Base-by-base conservation (phyloP, 2,888 invertebrate species). In the Meganola albula region DNA sequence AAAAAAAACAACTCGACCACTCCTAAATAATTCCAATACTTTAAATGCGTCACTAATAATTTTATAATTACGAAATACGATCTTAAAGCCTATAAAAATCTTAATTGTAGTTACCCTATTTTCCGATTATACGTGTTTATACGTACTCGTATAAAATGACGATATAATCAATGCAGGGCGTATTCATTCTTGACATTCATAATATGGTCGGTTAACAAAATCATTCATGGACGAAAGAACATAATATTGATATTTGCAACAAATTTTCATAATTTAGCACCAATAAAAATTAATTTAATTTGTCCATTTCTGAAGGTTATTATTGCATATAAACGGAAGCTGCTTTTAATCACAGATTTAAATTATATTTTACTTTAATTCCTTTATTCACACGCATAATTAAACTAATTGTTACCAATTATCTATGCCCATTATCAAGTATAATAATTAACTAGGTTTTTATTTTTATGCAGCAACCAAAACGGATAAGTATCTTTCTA, bases 81-180 rank as follows among this genome's bases (percentile, higher is more conserved):
- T 65, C 65, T 75, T 74, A 76, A 82, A 79, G 76, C 71, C 75
- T 78, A 82, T 65, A 70, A 64, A 73, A 69, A 35, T 40, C 29
- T 37, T 52, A 45, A 3, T 37, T 43, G 43, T 41, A 55, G 28
- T 44, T 83, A 84, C 84, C 83, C 84, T 78, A 83, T 74, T 56
- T 52, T 74, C 83, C 83, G 77, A 76, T 74, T 72, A 73, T 57
- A 73, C 72, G 76, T 76, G 67, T 72, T 65, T 56, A 72, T 69
- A 74, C 69, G 66, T 57, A 37, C 40, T 53, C 63, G 74, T 72
- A 71, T 63, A 68, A 68, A 65, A 58, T 34, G 31, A 54, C 72
- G 74, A 79, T 74, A 74, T 63, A 76, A 72, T 65, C 82, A 61
- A 80, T 72, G 75, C 79, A 76, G 74, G 74, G 74, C 20, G n/a